Conservation (phyloP, 1,140 invertebrate genomes). For the Heliconius hermathena region DNA sequence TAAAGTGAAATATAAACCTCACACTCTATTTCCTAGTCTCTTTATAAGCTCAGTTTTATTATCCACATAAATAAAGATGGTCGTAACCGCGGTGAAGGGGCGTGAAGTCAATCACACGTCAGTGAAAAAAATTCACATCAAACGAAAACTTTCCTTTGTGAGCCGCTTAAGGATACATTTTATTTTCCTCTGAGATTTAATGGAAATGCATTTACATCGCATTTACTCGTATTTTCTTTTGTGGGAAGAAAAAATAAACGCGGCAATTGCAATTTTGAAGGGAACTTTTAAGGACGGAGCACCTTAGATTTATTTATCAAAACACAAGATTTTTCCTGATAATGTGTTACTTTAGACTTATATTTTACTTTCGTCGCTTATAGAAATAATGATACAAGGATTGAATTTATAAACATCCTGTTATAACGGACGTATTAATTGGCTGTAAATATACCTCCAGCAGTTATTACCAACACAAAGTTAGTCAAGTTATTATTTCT, state of each 20-base stretch:
- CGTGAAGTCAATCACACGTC: conserved; percentile 31
- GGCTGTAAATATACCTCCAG: no score
- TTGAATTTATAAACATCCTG: no score
- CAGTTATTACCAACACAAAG: no score
- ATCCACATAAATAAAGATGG: conserved; percentile 24
- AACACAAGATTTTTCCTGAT: not conserved
- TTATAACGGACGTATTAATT: no score
- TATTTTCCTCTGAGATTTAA: conserved; percentile 28
- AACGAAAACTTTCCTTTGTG: conserved; percentile 31
- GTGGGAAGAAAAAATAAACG: not conserved
- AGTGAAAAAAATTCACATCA: conserved; percentile 24
- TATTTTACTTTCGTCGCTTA: not conserved
- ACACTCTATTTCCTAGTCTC: not conserved
- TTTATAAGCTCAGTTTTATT: conserved; percentile 20
- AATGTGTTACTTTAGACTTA: not conserved
- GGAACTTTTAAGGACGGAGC: not conserved
- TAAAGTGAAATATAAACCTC: not conserved
- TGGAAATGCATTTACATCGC: conserved; percentile 30
- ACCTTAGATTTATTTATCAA: not conserved
- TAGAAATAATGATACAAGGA: not conserved
- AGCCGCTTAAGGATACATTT: conserved; percentile 33
- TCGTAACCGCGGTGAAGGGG: not conserved
- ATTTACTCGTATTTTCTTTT: conserved; percentile 12
- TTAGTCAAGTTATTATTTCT: no score
- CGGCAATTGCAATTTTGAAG: not conserved